These are phyloP conservation scores for Campylomormyrus numenius DNA, from an alignment of 2,113 vertebrate genomes.

Conservation along the genomic window DNA sequence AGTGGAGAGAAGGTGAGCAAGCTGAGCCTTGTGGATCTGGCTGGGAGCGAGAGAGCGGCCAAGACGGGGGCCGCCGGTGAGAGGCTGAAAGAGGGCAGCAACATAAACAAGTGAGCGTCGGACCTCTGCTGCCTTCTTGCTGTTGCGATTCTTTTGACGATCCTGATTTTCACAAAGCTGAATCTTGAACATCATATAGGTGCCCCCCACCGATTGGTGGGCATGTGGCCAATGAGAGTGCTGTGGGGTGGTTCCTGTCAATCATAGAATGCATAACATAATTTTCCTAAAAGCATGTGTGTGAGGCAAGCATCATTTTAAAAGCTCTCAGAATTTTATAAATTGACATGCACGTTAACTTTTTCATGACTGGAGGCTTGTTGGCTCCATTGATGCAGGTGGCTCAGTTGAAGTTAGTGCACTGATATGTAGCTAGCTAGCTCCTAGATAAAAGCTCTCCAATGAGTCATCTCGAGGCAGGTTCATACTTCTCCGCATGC, in stretches of 20 bases:
- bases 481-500: too few relatives aligned
- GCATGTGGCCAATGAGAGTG: not conserved
- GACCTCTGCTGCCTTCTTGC: not conserved
- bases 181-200: not conserved
- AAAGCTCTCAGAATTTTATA: not conserved
- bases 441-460: not conserved
- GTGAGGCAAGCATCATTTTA: not conserved
- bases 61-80: slow-evolving; percentile 94
- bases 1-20: slow-evolving; percentile 97
- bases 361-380: not conserved
- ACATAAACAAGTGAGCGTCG: slow-evolving; percentile 85
- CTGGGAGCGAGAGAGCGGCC: slow-evolving; percentile 89
- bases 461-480: not conserved
- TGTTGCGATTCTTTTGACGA: not conserved
- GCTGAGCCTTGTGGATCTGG: slow-evolving; percentile 90
- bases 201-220: not conserved
- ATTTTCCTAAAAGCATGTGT: not conserved
- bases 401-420: not conserved
- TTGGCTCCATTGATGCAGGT: not conserved
- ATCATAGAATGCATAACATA: not conserved
- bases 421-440: not conserved
- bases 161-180: not conserved
- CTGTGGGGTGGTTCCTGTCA: not conserved
- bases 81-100: slow-evolving; percentile 94
- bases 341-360: not conserved